Base-by-base conservation (phyloP, 2,797 vertebrate species). In the Epinephelus malabaricus region DNA sequence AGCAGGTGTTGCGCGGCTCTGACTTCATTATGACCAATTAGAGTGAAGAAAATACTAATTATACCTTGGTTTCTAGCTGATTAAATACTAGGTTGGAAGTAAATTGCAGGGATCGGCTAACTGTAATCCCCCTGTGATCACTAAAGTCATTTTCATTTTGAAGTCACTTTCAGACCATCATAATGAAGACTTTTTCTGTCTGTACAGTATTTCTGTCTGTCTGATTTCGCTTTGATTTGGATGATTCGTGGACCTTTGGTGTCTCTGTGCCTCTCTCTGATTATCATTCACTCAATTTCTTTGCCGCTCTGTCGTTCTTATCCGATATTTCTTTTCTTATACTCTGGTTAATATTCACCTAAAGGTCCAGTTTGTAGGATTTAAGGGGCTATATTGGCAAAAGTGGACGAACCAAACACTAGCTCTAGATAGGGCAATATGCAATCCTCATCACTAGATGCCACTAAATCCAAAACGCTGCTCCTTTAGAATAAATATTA, bases 21-120 rank as follows among this genome's bases (percentile, higher is more conserved):
- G 90, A 90, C 89, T 94, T 94, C 91, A 93, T 95, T 92, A 92
- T 81, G 82, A 92, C 91, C 90, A 92, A 92, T 94, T 93, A 92
- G 87, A 90, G 88, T 89, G 92, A 90, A 92, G 92, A 92, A 94
- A 94, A 89, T 91, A 92, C 90, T 93, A 91, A 92, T 92, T 92
- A 91, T 90, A 85, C 83, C 67, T 66, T 55, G 77, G 90, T 89
- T 90, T 92, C 90, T 88, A 78, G 88, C 88, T 93, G 91, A 94
- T 94, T 93, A 92, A 93, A 84, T 85, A 79, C 74, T 81, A 88
- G 80, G 89, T 90, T 92, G 85, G 86, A 85, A 85, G 83, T 92
- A 92, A 92, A 94, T 92, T 92, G 91, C 91, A 90, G 87, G 86
- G 89, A 88, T 89, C 86, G 80, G 76, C 75, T 88, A 91, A 90